These are phyloP conservation scores for Scotopteryx bipunctaria DNA, from an alignment of 2,888 invertebrate species.

Conservation along the genomic window DNA sequence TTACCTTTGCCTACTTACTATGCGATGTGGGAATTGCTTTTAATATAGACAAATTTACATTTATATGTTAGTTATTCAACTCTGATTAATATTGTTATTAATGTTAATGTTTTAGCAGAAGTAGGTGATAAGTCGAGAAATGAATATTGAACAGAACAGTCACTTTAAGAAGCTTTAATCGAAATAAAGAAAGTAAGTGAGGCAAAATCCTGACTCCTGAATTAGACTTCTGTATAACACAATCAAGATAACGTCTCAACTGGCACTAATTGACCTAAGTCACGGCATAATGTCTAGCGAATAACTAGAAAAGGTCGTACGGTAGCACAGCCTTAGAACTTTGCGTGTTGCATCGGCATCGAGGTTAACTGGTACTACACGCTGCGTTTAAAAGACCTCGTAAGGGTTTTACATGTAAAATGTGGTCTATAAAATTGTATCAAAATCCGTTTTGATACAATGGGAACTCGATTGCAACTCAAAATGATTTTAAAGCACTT, in stretches of 20 bases:
- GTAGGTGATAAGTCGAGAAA: too few species aligned
- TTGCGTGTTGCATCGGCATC: slow-evolving; percentile 47
- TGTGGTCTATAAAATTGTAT: slow-evolving; percentile 12
- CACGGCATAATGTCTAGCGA: slow-evolving; percentile 56
- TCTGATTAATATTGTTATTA: background rate
- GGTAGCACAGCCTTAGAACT: slow-evolving; percentile 48
- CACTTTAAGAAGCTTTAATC: too few species aligned
- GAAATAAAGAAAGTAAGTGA: slow-evolving; percentile 10
- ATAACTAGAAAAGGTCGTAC: slow-evolving; percentile 60
- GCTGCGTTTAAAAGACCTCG: slow-evolving; percentile 15
- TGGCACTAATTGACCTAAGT: slow-evolving; percentile 53
- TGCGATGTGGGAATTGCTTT: background rate
- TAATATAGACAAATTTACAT: background rate
- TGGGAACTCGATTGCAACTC: background rate
- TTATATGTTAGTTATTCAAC: too few species aligned
- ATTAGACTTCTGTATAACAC: slow-evolving; percentile 28
- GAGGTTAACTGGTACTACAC: slow-evolving; percentile 35
- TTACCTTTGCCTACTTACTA: background rate
- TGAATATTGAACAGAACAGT: too few species aligned
- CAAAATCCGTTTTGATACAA: background rate
- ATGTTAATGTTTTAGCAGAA: background rate
- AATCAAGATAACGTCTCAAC: slow-evolving; percentile 46
- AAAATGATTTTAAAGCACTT: background rate
- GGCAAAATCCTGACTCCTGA: slow-evolving; percentile 16
- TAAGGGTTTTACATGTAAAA: slow-evolving; percentile 17